Evolutionary conservation across 2,113 vertebrate species (phyloP), one percentile per base, ranked within the genome.

Genomic region (Burhinus oedicnemus): DNA sequence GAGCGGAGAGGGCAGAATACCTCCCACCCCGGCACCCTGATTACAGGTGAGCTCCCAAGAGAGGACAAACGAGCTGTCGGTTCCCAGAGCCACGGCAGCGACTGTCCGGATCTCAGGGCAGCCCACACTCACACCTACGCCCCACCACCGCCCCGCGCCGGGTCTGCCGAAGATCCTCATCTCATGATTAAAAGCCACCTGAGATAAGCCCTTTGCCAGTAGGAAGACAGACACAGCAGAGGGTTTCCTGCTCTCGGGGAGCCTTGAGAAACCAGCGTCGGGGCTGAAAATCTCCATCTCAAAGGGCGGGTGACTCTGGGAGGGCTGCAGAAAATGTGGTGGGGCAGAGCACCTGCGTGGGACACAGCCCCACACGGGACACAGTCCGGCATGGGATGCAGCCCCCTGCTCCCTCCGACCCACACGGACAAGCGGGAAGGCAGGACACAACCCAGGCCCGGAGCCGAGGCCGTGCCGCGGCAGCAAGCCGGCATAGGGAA

Each of bases 101-200:
- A n/a, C 30, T 15, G 25, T 13, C 36, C 55, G 6, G 4, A 2
- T 25, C 25, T n/a, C 42, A 12, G 40, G 40, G 36, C 42, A 57
- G 78, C 8, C 52, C 78, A 36, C 61, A 13, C 13, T 34, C 2
- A 1, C 10, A 15, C 44, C 72, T 27, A 13, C 11, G 0, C 7
- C 76, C 71, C 42, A 6, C 12, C 5, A 0, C 49, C 0, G 0
- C 75, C 3, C 7, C 34, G 4, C 13, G 5, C 3, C 1, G 1
- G 57, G 15, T 13, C 75, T 49, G 76, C 3, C 4, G 20, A 26
- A 60, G 34, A 84, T 22, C 42, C 60, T 52, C 6, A 0, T 30
- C 16, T 61, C 4, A 0, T 8, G 36, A 45, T 29, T 15, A 62
- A 74, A 66, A 55, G 30, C 11, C 16, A 1, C 12, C 60, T 1